These are phyloP conservation scores for Myopa tessellatipennis DNA, from an alignment of 2,888 invertebrate genomes.

Conservation along the genomic window DNA sequence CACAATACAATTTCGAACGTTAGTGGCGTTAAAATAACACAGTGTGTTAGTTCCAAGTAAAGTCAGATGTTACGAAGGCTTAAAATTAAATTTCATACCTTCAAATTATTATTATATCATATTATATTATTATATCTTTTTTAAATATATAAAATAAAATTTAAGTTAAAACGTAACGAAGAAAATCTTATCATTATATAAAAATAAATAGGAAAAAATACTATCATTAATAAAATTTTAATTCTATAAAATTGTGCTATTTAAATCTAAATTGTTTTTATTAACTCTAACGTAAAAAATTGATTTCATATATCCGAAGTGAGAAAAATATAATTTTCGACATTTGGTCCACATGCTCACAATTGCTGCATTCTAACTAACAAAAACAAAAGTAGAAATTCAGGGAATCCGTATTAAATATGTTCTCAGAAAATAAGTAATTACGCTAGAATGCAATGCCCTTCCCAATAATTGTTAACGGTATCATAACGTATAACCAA, in stretches of 20 bases:
- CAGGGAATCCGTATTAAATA: too few species aligned
- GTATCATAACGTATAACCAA: too few species aligned
- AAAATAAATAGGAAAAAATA: constrained; percentile 29
- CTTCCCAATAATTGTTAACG: too few species aligned
- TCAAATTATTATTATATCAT: constrained; percentile 13
- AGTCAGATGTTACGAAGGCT: constrained; percentile 30
- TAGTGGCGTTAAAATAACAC: background rate
- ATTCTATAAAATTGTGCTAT: background rate
- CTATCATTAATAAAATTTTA: constrained; percentile 30
- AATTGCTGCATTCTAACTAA: too few species aligned
- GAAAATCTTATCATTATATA: constrained; percentile 27
- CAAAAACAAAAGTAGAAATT: too few species aligned
- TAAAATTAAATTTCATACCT: constrained; percentile 24
- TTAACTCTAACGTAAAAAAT: too few species aligned
- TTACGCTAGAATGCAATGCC: too few species aligned
- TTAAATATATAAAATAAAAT: constrained; percentile 31
- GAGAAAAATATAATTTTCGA: too few species aligned
- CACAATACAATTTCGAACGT: background rate
- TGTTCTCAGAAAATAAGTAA: too few species aligned
- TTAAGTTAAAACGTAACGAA: constrained; percentile 28
- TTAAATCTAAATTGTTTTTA: too few species aligned
- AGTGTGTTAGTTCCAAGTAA: constrained; percentile 4
- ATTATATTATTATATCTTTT: constrained; percentile 32
- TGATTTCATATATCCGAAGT: too few species aligned
- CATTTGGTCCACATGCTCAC: too few species aligned